These are phyloP conservation scores for Distichodus sexfasciatus DNA, from an alignment of 2,797 vertebrate genomes.

Conservation along the genomic window DNA sequence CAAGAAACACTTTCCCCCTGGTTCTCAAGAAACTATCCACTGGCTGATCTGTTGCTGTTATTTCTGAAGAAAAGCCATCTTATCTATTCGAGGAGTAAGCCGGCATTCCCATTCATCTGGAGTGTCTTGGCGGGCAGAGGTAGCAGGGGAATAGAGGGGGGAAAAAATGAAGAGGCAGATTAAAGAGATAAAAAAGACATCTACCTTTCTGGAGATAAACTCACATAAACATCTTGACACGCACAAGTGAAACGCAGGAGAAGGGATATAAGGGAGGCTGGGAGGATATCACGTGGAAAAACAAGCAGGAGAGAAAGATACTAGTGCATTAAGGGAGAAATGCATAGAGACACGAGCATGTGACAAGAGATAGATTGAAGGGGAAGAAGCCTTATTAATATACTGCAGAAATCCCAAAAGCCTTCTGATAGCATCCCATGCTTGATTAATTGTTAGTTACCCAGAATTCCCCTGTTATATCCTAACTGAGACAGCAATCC, in stretches of 20 bases:
- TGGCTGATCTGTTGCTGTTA: conserved; percentile 1
- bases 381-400: too few species aligned
- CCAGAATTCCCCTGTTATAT: conserved; percentile 9
- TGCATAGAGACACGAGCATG: neutral
- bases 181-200: conserved; percentile 29
- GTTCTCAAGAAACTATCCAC: neutral
- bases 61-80: conserved; percentile 3
- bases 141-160: conserved; percentile 1
- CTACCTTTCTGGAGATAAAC: conserved; percentile 39
- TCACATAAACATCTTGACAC: conserved; percentile 27
- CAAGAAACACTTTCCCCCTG: neutral
- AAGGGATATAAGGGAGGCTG: neutral
- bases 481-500: neutral
- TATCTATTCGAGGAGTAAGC: conserved; percentile 22
- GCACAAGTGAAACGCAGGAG: conserved; percentile 11
- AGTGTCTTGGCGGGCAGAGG: conserved; percentile 32
- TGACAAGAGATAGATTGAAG: too few species aligned
- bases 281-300: neutral
- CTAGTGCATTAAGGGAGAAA: conserved; percentile 7
- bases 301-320: neutral
- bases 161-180: conserved; percentile 10
- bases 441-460: conserved; percentile 16
- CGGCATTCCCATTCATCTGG: conserved; percentile 32
- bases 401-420: neutral
- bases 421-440: conserved; percentile 9